These are phyloP conservation scores for Mesembrinibis cayennensis DNA, from an alignment of 2,113 vertebrate genomes.

Conservation along the genomic window DNA sequence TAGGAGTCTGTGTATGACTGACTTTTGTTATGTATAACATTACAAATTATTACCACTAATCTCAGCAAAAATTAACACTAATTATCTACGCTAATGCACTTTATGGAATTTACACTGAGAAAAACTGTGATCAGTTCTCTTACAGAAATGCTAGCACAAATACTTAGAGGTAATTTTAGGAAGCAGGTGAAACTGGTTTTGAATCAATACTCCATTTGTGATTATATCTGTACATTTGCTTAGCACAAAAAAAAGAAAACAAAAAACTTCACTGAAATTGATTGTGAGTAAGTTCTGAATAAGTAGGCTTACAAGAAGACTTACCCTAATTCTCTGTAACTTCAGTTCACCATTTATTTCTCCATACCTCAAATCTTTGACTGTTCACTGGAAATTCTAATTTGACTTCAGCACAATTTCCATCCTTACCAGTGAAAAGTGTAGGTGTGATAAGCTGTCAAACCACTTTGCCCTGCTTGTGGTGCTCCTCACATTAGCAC, in stretches of 20 bases:
- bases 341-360: not conserved
- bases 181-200: not conserved
- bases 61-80: not conserved
- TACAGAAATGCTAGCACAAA: not conserved
- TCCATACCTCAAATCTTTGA: not conserved
- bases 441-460: not conserved
- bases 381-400: not conserved
- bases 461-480: not conserved
- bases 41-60: not conserved
- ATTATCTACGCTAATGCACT: not conserved
- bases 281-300: not conserved
- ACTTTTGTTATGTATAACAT: not conserved
- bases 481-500: not conserved
- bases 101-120: not conserved
- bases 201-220: not conserved
- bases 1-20: not conserved
- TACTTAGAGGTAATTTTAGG: not conserved
- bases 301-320: not conserved
- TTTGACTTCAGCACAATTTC: not conserved
- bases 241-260: not conserved
- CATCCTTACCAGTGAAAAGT: not conserved
- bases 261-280: not conserved
- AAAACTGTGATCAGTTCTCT: not conserved
- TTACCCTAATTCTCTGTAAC: not conserved
- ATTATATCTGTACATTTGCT: not conserved